Percentiles rank a stretch among this genome's conserved stretches.
Evolutionary conservation across 2,797 vertebrate species (phyloP).

Genomic region (Selene dorsalis): DNA sequence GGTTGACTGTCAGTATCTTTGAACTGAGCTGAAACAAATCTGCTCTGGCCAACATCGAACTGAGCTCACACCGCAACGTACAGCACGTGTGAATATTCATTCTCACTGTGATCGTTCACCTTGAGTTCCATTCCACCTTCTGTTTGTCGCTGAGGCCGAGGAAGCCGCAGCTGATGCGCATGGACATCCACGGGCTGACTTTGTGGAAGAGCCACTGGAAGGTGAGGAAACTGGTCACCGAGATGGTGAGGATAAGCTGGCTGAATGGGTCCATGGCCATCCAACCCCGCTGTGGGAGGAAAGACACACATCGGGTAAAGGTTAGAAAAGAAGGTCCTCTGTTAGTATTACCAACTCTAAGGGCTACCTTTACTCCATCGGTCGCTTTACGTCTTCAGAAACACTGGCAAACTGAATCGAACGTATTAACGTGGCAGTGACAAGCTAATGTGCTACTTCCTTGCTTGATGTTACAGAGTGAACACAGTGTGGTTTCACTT

Average conservation of each 20-base stretch:
- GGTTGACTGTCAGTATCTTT: constrained; percentile 28
- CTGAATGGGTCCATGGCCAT: constrained; percentile 92
- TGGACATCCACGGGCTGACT: constrained; percentile 92
- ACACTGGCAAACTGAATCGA: background rate
- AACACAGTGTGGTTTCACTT: constrained; percentile 16
- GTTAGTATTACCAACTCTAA: no score
- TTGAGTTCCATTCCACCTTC: constrained; percentile 99
- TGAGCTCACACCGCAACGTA: background rate
- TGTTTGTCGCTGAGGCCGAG: constrained; percentile 89
- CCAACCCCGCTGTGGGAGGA: constrained; percentile 74
- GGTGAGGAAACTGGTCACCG: constrained; percentile 89
- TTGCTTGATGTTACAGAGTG: background rate
- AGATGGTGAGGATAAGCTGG: constrained; percentile 85
- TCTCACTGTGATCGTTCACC: constrained; percentile 78
- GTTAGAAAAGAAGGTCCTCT: background rate
- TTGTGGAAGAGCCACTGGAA: constrained; percentile 96
- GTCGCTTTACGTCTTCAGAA: background rate
- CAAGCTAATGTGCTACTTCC: background rate
- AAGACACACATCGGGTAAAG: background rate
- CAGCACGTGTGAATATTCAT: background rate
- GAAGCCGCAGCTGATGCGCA: constrained; percentile 88
- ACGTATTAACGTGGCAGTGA: background rate
- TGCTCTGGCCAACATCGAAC: constrained; percentile 1
- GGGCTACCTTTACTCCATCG: background rate
- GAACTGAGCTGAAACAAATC: constrained; percentile 11